Conservation (phyloP, 2,113 vertebrate genomes). For the Entomyzon cyanotis region DNA sequence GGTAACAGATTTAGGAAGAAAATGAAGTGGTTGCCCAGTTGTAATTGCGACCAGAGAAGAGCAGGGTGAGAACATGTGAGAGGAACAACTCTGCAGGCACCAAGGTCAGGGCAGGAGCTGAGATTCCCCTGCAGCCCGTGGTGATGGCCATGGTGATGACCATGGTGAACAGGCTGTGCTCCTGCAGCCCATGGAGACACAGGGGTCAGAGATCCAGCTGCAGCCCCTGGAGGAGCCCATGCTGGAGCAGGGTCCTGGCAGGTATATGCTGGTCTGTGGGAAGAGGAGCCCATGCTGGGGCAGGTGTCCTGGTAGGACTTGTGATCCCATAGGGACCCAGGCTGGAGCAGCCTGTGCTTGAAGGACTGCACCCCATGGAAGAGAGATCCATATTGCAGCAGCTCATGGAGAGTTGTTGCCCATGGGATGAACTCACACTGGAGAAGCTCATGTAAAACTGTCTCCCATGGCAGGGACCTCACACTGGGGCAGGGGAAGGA, state of each 20-base stretch:
- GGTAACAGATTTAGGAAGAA: neutral
- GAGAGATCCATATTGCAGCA: fast-evolving
- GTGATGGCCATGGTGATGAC: neutral
- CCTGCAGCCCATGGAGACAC: neutral
- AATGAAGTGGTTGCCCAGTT: too few species aligned
- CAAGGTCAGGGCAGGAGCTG: neutral
- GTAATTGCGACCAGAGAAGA: too few species aligned
- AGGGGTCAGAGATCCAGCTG: neutral
- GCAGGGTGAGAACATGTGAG: neutral
- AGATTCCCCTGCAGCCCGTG: neutral
- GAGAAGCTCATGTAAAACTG: neutral
- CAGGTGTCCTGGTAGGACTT: too few species aligned
- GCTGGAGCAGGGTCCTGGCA: too few species aligned
- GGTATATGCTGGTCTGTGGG: too few species aligned
- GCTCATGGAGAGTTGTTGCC: neutral
- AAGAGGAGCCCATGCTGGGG: too few species aligned
- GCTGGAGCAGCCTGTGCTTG: neutral
- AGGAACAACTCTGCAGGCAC: too few species aligned
- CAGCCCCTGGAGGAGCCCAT: too few species aligned
- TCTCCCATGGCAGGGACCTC: neutral
- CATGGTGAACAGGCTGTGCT: neutral
- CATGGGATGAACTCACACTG: neutral
- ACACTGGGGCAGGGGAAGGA: neutral
- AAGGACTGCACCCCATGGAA: neutral
- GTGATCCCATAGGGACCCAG: neutral